A percentile compares a stretch with the other conserved stretches of the same genome.
Evolutionary conservation across 2,888 invertebrate genomes (phyloP).

Genomic region (Cylloceria caligata): DNA sequence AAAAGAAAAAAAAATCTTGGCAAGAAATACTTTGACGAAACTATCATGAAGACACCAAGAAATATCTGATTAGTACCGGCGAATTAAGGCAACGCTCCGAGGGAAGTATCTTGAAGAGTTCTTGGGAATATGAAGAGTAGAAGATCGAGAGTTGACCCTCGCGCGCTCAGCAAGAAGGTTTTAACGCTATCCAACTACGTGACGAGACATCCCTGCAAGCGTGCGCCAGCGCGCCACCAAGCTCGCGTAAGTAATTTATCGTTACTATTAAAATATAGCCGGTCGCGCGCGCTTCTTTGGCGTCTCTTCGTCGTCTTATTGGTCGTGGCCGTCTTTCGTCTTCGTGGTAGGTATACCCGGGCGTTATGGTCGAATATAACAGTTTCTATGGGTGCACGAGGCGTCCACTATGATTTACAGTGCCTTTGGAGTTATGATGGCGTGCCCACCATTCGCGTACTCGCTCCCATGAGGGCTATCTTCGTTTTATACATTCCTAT

Average conservation of each 20-base stretch:
- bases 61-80: not conserved
- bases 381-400: constrained; percentile 82
- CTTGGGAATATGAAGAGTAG: not conserved
- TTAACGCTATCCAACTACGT: constrained; percentile 72
- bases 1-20: no score
- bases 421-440: constrained; percentile 82
- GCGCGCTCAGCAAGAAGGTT: constrained; percentile 74
- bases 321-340: constrained; percentile 70
- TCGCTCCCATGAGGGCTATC: constrained; percentile 66
- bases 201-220: constrained; percentile 67
- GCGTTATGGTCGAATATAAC: constrained; percentile 82
- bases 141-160: constrained; percentile 5
- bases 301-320: constrained; percentile 48
- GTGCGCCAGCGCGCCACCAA: constrained; percentile 75
- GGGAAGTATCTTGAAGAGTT: not conserved
- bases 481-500: constrained; percentile 37
- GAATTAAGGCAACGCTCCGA: not conserved
- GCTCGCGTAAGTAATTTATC: constrained; percentile 80
- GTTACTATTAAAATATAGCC: constrained; percentile 83
- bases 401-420: constrained; percentile 82
- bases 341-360: constrained; percentile 80
- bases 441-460: constrained; percentile 76
- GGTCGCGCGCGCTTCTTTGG: constrained; percentile 60
- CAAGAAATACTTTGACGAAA: no score
- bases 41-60: not conserved